These are phyloP conservation scores for Ailurus styani DNA, from an alignment of 2,113 vertebrate species.

Conservation along the genomic window DNA sequence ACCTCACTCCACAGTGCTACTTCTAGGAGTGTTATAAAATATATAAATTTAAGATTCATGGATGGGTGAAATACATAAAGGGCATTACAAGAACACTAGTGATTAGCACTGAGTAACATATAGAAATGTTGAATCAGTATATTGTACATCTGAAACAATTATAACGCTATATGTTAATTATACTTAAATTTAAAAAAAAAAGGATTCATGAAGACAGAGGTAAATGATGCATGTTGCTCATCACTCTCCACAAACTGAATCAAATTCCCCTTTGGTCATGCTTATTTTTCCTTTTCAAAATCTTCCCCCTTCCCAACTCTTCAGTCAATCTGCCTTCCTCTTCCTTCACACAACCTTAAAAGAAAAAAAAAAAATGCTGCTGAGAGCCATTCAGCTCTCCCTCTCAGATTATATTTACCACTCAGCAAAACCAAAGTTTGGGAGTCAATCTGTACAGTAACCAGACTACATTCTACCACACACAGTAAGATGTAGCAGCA, in stretches of 20 bases:
- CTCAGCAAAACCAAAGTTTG: neutral
- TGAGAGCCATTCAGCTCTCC: neutral
- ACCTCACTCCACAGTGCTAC: neutral
- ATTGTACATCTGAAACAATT: neutral
- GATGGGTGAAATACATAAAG: neutral
- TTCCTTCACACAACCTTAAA: neutral
- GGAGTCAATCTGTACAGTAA: neutral
- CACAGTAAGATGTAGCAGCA: neutral
- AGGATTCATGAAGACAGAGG: neutral
- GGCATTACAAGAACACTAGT: neutral
- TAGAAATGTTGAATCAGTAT: neutral
- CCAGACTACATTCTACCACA: neutral
- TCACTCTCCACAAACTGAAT: neutral
- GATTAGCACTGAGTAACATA: neutral
- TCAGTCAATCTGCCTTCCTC: neutral
- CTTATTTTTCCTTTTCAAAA: neutral
- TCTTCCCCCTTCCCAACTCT: neutral
- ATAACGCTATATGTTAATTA: neutral
- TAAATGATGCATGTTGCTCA: neutral
- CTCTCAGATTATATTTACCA: neutral
- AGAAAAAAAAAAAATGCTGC: neutral
- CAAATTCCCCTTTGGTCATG: neutral
- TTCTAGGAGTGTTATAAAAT: neutral
- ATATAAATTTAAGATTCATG: neutral
- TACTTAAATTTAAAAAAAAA: neutral